Evolutionary conservation across 2,888 invertebrate species (phyloP), one percentile per base, ranked within the genome.

Genomic region (Formica aserva): DNA sequence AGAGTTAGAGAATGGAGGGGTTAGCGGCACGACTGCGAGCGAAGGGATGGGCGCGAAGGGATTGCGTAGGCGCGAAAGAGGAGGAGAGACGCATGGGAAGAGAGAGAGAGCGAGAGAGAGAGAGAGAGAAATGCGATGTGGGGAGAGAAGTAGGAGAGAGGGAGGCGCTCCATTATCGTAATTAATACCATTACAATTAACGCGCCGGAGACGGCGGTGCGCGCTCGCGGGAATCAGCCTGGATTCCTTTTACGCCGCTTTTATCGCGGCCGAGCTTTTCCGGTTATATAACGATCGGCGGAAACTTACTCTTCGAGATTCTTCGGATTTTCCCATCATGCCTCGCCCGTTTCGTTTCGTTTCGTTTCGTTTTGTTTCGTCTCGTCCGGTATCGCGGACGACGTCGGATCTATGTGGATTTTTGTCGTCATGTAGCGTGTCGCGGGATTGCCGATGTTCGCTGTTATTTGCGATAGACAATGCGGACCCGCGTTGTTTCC

Each of bases 161-260:
- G 32, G 82, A 72, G 86, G 88, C 83, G 86, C 90, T 93, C 94
- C 94, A 94, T 94, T 94, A 94, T 92, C 92, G 92, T 93, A 94
- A 94, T 94, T 94, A 93, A 94, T 94, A 92, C 92, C 93, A 93
- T 93, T 94, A 93, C 91, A 93, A 93, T 94, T 93, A 94, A 93
- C 91, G 92, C 90, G 89, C 62, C 84, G 74, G 89, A 87, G 91
- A 89, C 90, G 85, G 85, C 85, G 87, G 85, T 83, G 78, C 75
- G 78, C 75, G 90, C 84, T 85, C 87, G 80, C 38, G 77, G 82
- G 77, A 85, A 83, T 82, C 85, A 87, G 87, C 84, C 85, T 77
- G 87, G 86, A 90, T 90, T 90, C 90, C 89, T 90, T 90, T 91
- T 91, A 91, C 83, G 86, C 78, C 77, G 86, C 91, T 91, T 90